phyloP scores from a whole-genome alignment of 1,140 invertebrate species.

The Argopecten irradians region DNA sequence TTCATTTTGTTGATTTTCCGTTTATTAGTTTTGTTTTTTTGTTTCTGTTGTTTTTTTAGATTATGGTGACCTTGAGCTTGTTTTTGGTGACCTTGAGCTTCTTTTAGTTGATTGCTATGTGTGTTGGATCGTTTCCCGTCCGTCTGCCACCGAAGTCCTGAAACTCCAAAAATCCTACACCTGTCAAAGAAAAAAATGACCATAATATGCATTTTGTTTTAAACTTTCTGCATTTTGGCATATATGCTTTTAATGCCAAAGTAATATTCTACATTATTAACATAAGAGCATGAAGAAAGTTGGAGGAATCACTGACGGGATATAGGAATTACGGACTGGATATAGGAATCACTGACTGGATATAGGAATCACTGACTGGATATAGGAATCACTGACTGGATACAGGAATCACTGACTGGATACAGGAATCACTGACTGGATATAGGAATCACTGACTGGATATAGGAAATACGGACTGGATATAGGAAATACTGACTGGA shows the following conservation, averaged over 20 bases:
- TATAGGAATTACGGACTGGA: no score
- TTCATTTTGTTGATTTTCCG: slow-evolving; percentile 1
- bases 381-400: background rate
- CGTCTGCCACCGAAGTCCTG: background rate
- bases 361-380: no score
- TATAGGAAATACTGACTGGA: background rate
- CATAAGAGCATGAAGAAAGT: no score
- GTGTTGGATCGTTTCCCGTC: slow-evolving; percentile 6
- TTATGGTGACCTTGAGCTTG: slow-evolving; percentile 11
- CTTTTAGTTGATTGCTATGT: background rate
- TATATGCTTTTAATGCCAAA: background rate
- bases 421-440: background rate
- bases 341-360: background rate
- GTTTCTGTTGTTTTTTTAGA: slow-evolving; percentile 7
- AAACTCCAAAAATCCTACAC: background rate
- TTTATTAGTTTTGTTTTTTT: background rate
- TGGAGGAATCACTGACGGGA: background rate
- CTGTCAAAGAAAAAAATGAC: background rate
- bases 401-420: no score
- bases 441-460: background rate
- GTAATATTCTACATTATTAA: background rate
- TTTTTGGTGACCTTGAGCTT: slow-evolving; percentile 14
- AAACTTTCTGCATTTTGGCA: background rate
- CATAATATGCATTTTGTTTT: background rate
- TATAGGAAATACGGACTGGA: background rate